A percentile compares a stretch with the other conserved stretches of the same genome.
phyloP scores from a whole-genome alignment of 2,888 invertebrate species.

The Elegia similella region DNA sequence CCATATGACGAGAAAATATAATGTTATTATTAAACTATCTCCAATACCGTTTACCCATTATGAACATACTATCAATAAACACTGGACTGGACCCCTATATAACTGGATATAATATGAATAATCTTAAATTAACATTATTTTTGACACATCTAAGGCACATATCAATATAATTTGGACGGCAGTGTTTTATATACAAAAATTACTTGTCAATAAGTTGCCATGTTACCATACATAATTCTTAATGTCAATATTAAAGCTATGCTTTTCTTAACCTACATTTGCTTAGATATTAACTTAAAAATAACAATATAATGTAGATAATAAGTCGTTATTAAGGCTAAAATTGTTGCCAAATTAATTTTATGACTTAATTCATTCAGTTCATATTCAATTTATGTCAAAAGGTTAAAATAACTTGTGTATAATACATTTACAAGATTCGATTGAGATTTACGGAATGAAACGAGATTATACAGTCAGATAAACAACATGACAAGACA shows the following conservation, averaged over 20 bases:
- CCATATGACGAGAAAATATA: no score
- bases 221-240: not conserved
- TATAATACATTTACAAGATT: no score
- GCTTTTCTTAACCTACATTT: slow-evolving; percentile 19
- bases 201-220: slow-evolving; percentile 13
- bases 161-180: slow-evolving; percentile 18
- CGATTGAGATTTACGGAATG: no score
- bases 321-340: not conserved
- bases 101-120: not conserved
- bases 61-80: not conserved
- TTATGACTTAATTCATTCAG: no score
- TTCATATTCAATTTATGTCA: no score
- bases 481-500: no score
- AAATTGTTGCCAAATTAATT: not conserved
- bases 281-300: not conserved
- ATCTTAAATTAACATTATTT: not conserved
- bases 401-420: no score
- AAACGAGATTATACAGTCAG: no score
- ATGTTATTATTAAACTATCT: no score
- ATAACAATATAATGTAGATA: not conserved
- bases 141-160: slow-evolving; percentile 3
- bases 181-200: not conserved
- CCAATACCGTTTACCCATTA: no score
- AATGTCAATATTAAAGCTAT: slow-evolving; percentile 32
- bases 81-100: not conserved